phyloP scores from a whole-genome alignment of 1,140 invertebrate species.

The Drosophila sucinea region DNA sequence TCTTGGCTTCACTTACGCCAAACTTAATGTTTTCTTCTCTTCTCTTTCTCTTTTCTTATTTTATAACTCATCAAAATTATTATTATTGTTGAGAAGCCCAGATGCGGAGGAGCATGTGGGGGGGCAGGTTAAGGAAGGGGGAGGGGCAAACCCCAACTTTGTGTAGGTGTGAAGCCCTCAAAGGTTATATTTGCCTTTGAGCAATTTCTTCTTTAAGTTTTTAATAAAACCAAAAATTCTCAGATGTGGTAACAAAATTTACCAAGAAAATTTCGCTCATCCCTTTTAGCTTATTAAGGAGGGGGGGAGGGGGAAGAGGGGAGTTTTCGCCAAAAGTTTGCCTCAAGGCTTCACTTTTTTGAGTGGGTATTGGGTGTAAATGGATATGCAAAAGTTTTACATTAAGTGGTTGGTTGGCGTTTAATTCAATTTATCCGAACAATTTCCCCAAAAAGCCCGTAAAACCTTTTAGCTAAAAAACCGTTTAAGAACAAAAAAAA shows the following conservation, averaged over 20 bases:
- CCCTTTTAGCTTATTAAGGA: constrained; percentile 3
- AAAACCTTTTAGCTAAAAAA: constrained; percentile 12
- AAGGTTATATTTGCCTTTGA: constrained; percentile 33
- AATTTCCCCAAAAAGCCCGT: too few relatives aligned
- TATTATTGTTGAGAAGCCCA: constrained; percentile 30
- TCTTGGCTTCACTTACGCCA: constrained; percentile 42
- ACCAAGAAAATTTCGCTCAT: constrained; percentile 14
- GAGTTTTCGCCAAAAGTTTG: constrained; percentile 1
- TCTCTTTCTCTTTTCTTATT: constrained; percentile 25
- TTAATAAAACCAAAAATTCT: constrained; percentile 13
- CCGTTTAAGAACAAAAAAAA: neutral
- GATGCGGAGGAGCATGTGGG: neutral
- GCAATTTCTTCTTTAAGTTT: constrained; percentile 9
- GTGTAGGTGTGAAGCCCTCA: constrained; percentile 35
- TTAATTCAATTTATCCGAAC: constrained; percentile 31
- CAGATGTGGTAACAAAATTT: neutral
- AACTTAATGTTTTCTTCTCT: constrained; percentile 20
- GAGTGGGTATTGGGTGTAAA: constrained; percentile 9
- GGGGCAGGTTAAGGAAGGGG: neutral
- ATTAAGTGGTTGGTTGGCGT: constrained; percentile 3
- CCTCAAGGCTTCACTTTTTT: constrained; percentile 6
- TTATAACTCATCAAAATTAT: constrained; percentile 76
- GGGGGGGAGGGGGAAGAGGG: neutral
- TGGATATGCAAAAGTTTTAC: neutral
- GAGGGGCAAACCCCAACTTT: neutral